Conservation (phyloP, 1,140 invertebrate species). For the Brachionus rotundiformis region DNA sequence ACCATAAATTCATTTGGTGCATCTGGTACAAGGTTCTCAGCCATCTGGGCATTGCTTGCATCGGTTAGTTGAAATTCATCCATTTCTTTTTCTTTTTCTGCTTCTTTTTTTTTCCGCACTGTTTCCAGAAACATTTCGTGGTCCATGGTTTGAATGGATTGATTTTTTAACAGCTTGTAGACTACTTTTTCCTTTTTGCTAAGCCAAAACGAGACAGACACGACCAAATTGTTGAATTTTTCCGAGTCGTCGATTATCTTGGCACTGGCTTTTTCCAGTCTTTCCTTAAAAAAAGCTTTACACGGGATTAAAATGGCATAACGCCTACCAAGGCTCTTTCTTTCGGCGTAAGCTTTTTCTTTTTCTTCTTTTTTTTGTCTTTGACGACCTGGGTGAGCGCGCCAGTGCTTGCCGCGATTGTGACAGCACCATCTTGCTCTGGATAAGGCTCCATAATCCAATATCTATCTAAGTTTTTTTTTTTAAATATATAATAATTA, state of each 20-base stretch:
- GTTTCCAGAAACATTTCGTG: slow-evolving; percentile 23
- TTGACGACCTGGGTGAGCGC: slow-evolving; percentile 48
- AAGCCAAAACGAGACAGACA: slow-evolving; percentile 17
- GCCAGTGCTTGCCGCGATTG: not conserved
- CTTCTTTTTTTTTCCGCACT: slow-evolving; percentile 30
- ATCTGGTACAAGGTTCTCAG: not conserved
- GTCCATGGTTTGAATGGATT: not conserved
- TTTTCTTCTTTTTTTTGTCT: slow-evolving; percentile 49
- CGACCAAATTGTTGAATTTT: slow-evolving; percentile 5
- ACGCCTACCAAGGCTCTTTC: slow-evolving; percentile 24
- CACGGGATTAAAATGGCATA: too few species aligned
- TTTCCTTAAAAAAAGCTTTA: not conserved
- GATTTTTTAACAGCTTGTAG: not conserved
- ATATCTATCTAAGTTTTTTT: too few species aligned
- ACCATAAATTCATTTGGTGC: not conserved
- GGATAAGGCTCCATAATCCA: not conserved
- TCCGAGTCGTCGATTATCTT: not conserved
- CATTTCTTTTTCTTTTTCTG: slow-evolving; percentile 8
- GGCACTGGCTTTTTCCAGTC: slow-evolving; percentile 8
- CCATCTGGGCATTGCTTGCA: not conserved
- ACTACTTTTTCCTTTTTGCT: slow-evolving; percentile 30
- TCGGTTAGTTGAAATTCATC: not conserved
- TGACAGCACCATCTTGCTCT: not conserved
- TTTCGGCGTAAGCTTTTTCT: slow-evolving; percentile 38
- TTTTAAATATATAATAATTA: not conserved